These are phyloP conservation scores for Idaea aversata DNA, from an alignment of 2,888 invertebrate species.

Conservation along the genomic window DNA sequence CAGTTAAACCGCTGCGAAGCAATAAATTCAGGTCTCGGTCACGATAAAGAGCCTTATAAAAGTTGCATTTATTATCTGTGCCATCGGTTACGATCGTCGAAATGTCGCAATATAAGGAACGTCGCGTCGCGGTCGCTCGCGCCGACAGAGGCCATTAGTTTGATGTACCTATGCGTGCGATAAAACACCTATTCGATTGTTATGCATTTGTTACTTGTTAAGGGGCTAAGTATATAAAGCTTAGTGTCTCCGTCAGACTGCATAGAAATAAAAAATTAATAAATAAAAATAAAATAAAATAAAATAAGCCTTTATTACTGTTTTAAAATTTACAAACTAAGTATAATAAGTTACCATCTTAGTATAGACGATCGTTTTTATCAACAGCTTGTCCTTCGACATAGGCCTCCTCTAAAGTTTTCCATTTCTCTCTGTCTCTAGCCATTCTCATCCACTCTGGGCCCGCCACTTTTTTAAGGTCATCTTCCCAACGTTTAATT, in stretches of 20 bases:
- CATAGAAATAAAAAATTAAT: too few species aligned
- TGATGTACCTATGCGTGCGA: slow-evolving; percentile 52
- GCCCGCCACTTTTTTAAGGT: too few species aligned
- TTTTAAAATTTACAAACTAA: too few species aligned
- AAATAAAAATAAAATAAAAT: too few species aligned
- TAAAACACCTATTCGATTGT: slow-evolving; percentile 40
- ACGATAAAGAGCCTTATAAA: slow-evolving; percentile 63
- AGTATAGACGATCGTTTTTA: too few species aligned
- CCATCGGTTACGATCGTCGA: slow-evolving; percentile 44
- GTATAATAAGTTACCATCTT: too few species aligned
- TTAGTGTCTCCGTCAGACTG: not conserved
- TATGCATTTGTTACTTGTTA: slow-evolving; percentile 33
- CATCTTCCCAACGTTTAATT: too few species aligned
- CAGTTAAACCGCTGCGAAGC: slow-evolving; percentile 49
- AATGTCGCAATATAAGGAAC: slow-evolving; percentile 50
- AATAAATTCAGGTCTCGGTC: slow-evolving; percentile 52
- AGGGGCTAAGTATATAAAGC: slow-evolving; percentile 18
- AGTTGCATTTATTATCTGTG: slow-evolving; percentile 62
- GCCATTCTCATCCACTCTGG: too few species aligned
- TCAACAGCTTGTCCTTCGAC: too few species aligned
- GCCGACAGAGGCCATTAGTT: slow-evolving; percentile 52
- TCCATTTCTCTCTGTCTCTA: too few species aligned
- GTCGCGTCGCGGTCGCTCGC: slow-evolving; percentile 33
- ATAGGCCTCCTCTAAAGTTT: too few species aligned
- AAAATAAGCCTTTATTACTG: too few species aligned